Conservation (phyloP, 2,888 invertebrate species). For the Pimpla rufipes region DNA sequence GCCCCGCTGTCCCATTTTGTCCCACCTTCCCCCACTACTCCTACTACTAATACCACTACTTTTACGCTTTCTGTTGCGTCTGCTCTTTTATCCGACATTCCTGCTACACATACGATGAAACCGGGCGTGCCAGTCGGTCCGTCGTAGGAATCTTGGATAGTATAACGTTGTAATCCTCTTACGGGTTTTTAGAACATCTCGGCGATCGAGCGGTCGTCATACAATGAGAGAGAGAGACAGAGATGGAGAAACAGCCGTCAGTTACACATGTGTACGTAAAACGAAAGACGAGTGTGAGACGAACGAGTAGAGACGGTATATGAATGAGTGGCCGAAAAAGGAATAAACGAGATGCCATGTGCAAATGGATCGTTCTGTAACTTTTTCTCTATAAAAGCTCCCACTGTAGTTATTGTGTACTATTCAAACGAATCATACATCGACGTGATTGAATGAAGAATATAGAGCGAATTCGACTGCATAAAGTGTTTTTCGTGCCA, state of each 20-base stretch:
- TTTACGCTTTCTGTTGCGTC: not conserved
- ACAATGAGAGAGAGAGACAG: not conserved
- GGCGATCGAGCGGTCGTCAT: not conserved
- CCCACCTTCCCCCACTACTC: not conserved
- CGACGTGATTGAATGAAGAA: too few relatives aligned
- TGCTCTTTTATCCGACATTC: conserved; percentile 24
- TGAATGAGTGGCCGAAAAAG: too few relatives aligned
- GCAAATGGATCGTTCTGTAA: not conserved
- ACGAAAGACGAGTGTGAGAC: not conserved
- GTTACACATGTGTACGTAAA: not conserved
- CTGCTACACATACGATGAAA: conserved; percentile 28
- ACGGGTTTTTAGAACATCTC: not conserved
- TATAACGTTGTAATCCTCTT: conserved; percentile 29
- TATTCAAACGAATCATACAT: too few relatives aligned
- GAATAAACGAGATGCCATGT: not conserved
- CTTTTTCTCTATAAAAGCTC: not conserved
- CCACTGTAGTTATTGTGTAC: too few relatives aligned
- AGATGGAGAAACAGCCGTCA: not conserved
- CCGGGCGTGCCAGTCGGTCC: conserved; percentile 29
- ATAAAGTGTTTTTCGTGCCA: too few relatives aligned
- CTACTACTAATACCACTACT: not conserved
- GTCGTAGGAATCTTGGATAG: not conserved
- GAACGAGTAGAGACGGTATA: too few relatives aligned
- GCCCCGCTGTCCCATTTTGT: too few relatives aligned
- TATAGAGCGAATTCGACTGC: too few relatives aligned